phyloP scores from a whole-genome alignment of 2,113 vertebrate species.

The Tetraodon nigroviridis region DNA sequence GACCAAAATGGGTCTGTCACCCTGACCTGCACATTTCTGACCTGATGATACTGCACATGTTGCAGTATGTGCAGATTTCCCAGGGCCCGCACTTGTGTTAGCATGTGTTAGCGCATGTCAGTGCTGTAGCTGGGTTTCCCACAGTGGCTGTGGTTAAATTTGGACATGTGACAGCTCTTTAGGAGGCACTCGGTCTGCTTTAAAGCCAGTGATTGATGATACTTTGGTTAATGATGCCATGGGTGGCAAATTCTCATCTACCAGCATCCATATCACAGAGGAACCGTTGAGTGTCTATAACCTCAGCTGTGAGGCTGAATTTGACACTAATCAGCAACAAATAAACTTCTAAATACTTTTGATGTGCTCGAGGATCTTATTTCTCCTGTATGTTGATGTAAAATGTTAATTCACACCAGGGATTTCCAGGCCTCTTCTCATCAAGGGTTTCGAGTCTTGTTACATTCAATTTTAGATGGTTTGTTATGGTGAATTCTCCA shows the following conservation, averaged over 20 bases:
- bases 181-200: constrained; percentile 14
- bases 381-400: too few relatives aligned
- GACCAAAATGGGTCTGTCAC: background rate
- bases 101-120: constrained; percentile 6
- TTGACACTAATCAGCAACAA: too few relatives aligned
- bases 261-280: background rate
- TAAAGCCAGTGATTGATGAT: constrained; percentile 40
- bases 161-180: constrained; percentile 44
- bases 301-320: too few relatives aligned
- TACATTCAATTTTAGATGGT: too few relatives aligned
- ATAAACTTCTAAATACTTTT: constrained; percentile 3
- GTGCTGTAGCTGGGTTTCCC: constrained; percentile 31
- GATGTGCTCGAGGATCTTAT: background rate
- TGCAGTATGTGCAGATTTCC: background rate
- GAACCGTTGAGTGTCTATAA: too few relatives aligned
- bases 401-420: too few relatives aligned
- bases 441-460: too few relatives aligned
- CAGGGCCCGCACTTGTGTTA: constrained; percentile 4
- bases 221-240: too few relatives aligned
- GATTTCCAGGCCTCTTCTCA: too few relatives aligned
- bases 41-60: background rate
- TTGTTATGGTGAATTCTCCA: too few relatives aligned
- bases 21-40: background rate
- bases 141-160: constrained; percentile 23
- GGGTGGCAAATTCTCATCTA: too few relatives aligned